A percentile compares a stretch with the other conserved stretches of the same genome.
These are phyloP conservation scores for Phyllotreta cruciferae DNA, from an alignment of 2,888 invertebrate species.

Conservation along the genomic window DNA sequence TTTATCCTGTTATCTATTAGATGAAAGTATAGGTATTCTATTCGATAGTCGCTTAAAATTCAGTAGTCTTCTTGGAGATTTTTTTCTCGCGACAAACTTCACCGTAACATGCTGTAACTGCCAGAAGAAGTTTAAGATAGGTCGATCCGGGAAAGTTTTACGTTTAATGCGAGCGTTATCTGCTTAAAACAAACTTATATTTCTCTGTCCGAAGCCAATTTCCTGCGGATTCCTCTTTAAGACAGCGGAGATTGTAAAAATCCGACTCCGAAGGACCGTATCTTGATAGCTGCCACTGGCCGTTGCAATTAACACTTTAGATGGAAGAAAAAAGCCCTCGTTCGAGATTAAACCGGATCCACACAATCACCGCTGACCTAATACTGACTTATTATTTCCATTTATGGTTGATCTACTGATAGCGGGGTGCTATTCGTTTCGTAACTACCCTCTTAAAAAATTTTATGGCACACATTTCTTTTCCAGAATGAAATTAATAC, in stretches of 20 bases:
- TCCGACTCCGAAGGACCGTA: constrained; percentile 39
- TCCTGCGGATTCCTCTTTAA: constrained; percentile 44
- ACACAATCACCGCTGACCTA: constrained; percentile 34
- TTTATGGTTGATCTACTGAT: constrained; percentile 38
- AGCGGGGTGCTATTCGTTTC: constrained; percentile 40
- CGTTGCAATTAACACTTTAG: constrained; percentile 53
- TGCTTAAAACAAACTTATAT: constrained; percentile 55
- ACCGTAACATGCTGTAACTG: constrained; percentile 51
- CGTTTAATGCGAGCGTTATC: constrained; percentile 53
- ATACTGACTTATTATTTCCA: constrained; percentile 43
- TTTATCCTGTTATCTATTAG: background rate
- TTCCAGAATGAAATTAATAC: constrained; percentile 23
- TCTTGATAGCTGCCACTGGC: constrained; percentile 51
- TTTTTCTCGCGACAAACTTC: constrained; percentile 52
- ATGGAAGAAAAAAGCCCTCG: constrained; percentile 38
- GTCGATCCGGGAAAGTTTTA: constrained; percentile 46
- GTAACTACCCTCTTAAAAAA: constrained; percentile 51
- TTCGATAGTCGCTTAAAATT: constrained; percentile 47
- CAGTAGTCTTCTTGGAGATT: constrained; percentile 49
- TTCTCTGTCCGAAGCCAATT: constrained; percentile 55
- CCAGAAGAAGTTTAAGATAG: constrained; percentile 37
- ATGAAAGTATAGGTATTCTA: constrained; percentile 20
- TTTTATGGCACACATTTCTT: constrained; percentile 53
- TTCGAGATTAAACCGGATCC: constrained; percentile 39
- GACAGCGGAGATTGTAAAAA: constrained; percentile 52